Evolutionary conservation across 2,113 vertebrate genomes (phyloP), one percentile per base, ranked within the genome.

Genomic region (Cyrtonyx montezumae): DNA sequence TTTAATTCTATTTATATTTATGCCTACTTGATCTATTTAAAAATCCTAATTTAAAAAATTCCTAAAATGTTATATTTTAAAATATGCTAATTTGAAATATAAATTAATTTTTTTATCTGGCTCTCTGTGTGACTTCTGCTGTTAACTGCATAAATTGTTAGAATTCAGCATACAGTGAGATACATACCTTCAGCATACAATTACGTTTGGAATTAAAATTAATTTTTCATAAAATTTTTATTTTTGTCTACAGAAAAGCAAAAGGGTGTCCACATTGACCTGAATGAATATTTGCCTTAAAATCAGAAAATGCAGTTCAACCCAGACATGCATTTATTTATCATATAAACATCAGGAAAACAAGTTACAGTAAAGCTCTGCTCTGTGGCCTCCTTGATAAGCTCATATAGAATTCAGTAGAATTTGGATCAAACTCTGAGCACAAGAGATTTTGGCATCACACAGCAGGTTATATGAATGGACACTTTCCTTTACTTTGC

Each of bases 381-480:
- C 37, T 81, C 36, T 75, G 42, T 61, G 55, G 42, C 20, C 28
- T 51, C 20, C 20, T 56, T 1, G 1, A 23, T 90, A 87, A 0
- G 0, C 37, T 69, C 1, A 0, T 66, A 55, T 4, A 42, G n/a
- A 53, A 66, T 49, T 79, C 36, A 65, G 37, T 25, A 91, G 70
- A 76, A 8, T 43, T 94, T 94, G 87, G 88, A 90, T 87, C 78
- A 87, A 56, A 58, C 78, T 92, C 55, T 63, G 49, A 91, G 71
- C 71, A 88, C 5, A 74, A 46, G 66, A 76, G 42, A 84, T 91
- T 90, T 90, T 92, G 80, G 92, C 92, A 94, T 90, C 84, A 79
- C 40, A 30, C 15, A 87, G 80, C 68, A 91, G 43, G 58, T 95
- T 95, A 95, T 94, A 73, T 34, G 85, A 97, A 97, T 65, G 94